A percentile compares a stretch with the other conserved stretches of the same genome.
Evolutionary conservation across 1,140 invertebrate species (phyloP).

Genomic region (Macrocentrus cingulum): DNA sequence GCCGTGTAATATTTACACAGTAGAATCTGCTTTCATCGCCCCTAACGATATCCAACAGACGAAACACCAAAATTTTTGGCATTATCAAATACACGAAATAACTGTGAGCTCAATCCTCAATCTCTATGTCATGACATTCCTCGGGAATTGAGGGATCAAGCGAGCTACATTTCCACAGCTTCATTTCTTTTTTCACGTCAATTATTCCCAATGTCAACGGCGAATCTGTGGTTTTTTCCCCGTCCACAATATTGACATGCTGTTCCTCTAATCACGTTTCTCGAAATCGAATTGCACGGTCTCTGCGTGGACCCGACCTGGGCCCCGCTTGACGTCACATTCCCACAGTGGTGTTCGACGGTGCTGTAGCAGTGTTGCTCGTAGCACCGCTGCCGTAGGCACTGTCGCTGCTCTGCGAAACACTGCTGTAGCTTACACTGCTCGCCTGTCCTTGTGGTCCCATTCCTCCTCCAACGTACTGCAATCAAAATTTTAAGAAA

Average conservation of each 20-base stretch:
- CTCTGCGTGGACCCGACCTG: slow-evolving; percentile 47
- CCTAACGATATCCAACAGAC: not conserved
- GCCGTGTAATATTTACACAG: not conserved
- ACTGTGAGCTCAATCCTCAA: no score
- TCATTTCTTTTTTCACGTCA: slow-evolving; percentile 7
- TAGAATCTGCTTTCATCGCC: not conserved
- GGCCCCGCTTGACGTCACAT: slow-evolving; percentile 53
- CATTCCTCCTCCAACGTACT: slow-evolving; percentile 49
- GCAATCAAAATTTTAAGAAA: slow-evolving; percentile 42
- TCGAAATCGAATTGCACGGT: slow-evolving; percentile 51
- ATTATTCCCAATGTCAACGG: not conserved
- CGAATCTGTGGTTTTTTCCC: not conserved
- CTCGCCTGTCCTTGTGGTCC: slow-evolving; percentile 44
- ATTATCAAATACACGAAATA: not conserved
- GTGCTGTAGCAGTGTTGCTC: slow-evolving; percentile 22
- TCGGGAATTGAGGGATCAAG: slow-evolving; percentile 18
- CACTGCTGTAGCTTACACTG: slow-evolving; percentile 53
- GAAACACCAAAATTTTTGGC: slow-evolving; percentile 1
- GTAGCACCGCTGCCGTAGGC: slow-evolving; percentile 32
- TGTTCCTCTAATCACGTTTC: slow-evolving; percentile 53
- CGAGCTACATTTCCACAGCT: slow-evolving; percentile 12
- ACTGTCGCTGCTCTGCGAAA: slow-evolving; percentile 51
- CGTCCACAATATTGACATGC: no score
- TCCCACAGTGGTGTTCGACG: slow-evolving; percentile 39
- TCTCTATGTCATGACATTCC: slow-evolving; percentile 15